Conservation (phyloP, 2,113 vertebrate species). For the Lepus europaeus region DNA sequence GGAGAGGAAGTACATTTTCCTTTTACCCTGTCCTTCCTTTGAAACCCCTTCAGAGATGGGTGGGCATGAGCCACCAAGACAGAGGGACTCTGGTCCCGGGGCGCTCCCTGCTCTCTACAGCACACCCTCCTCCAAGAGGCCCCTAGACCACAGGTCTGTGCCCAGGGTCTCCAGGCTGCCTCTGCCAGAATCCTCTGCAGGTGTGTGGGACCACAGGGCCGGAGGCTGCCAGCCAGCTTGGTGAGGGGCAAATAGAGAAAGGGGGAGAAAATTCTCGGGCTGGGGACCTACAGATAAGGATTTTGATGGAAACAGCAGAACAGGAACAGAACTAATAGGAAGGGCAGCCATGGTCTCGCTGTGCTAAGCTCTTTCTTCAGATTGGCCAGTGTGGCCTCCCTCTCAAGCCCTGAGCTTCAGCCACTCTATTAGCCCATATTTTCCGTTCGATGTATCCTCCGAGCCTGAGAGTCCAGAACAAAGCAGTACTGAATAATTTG, state of each 20-base stretch:
- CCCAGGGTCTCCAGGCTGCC: not conserved
- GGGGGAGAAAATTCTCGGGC: not conserved
- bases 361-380: not conserved
- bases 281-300: not conserved
- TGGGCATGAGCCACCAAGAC: not conserved
- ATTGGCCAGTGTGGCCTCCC: not conserved
- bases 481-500: not conserved
- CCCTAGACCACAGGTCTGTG: not conserved
- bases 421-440: not conserved
- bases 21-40: not conserved
- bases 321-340: not conserved
- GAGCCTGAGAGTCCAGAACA: not conserved
- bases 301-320: not conserved
- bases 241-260: not conserved
- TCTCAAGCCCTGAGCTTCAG: not conserved
- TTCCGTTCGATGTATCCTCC: not conserved
- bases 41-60: not conserved
- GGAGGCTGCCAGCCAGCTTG: not conserved
- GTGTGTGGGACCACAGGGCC: not conserved
- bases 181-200: not conserved
- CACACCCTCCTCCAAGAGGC: not conserved
- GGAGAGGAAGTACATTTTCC: not conserved
- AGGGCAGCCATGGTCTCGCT: not conserved
- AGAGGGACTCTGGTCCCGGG: rapidly evolving
- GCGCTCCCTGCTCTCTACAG: not conserved